Base-by-base conservation (phyloP, 1,140 invertebrate species). In the Neomicropteryx cornuta region DNA sequence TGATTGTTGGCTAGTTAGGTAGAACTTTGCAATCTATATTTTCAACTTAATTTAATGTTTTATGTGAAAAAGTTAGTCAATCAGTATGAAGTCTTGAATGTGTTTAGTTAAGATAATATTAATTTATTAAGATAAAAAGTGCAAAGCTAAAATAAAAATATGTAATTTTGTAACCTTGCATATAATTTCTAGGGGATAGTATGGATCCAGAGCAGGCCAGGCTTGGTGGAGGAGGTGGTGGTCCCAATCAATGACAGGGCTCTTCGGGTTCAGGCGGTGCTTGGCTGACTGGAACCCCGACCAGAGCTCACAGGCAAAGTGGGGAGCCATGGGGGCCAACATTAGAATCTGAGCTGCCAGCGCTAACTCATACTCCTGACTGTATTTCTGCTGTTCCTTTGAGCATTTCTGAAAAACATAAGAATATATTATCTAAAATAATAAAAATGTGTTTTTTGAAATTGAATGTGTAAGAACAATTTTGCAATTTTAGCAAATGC, bases 251-350 rank as follows among this genome's bases (percentile, higher is more conserved):
- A 85, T 64, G 5, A 55, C 38, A 38, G 58, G 45, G 21, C 66
- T 57, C 33, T 60, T 47, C 34, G 52, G 38, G 56, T 64, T 61
- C 13, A 73, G 48, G 53, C 72, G 67, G 41, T 75, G 62, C 4
- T 73, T 70, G 5, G 75, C 73, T 1, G 70, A 68, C 14, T 72
- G 54, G 51, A 92, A 80, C 21, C 77, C 86, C 20, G 74, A 66
- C 93, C 92, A 97, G 20, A 95, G 62, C 62, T 95, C 88, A 1
- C 83, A 87, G 6, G 87, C 77, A 58, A 94, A 94, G 59, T 91
- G 84, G 5, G 93, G 92, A 4, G 83, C 80, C 44, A 96, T 69
- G 1, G 91, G 90, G 3, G 85, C 74, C 3, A 94, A 50, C 76
- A 93, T 81, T 38, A 95, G 83, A 32, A 96, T 74, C 48, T 88